A percentile compares a stretch with the other conserved stretches of the same genome.
Conservation (phyloP, 2,113 vertebrate genomes). For the Hippocampus zosterae region DNA sequence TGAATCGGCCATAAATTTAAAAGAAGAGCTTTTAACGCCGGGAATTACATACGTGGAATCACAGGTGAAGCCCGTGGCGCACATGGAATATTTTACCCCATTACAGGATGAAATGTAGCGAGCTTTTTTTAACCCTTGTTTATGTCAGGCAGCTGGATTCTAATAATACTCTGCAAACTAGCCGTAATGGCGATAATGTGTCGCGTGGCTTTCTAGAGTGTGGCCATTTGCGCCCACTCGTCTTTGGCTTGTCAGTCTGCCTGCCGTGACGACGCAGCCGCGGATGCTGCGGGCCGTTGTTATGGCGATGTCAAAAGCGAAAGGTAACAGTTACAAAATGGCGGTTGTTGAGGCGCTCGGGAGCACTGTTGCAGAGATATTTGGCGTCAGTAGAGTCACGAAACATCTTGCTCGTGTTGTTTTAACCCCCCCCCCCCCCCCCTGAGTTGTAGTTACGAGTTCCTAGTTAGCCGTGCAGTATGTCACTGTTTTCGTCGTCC, state of each 20-base stretch:
- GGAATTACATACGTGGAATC: slow-evolving; percentile 66
- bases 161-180: slow-evolving; percentile 52
- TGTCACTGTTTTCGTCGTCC: not conserved
- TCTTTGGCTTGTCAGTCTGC: slow-evolving; percentile 33
- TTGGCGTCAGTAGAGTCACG: slow-evolving; percentile 50
- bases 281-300: slow-evolving; percentile 72
- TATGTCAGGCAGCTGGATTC: slow-evolving; percentile 54
- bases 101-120: slow-evolving; percentile 49
- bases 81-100: slow-evolving; percentile 39
- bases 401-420: slow-evolving; percentile 16
- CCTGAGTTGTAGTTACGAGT: not conserved
- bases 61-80: slow-evolving; percentile 68
- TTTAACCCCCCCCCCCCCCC: not conserved
- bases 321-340: slow-evolving; percentile 75
- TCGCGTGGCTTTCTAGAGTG: slow-evolving; percentile 17
- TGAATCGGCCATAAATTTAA: slow-evolving; percentile 69
- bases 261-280: slow-evolving; percentile 57
- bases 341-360: slow-evolving; percentile 69
- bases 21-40: slow-evolving; percentile 65
- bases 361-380: slow-evolving; percentile 61
- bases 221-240: slow-evolving; percentile 13
- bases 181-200: slow-evolving; percentile 24
- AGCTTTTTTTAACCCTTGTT: slow-evolving; percentile 54
- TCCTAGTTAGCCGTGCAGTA: not conserved
- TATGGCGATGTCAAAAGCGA: slow-evolving; percentile 81